Conservation (phyloP, 2,113 vertebrate species). For the Archilochus colubris region DNA sequence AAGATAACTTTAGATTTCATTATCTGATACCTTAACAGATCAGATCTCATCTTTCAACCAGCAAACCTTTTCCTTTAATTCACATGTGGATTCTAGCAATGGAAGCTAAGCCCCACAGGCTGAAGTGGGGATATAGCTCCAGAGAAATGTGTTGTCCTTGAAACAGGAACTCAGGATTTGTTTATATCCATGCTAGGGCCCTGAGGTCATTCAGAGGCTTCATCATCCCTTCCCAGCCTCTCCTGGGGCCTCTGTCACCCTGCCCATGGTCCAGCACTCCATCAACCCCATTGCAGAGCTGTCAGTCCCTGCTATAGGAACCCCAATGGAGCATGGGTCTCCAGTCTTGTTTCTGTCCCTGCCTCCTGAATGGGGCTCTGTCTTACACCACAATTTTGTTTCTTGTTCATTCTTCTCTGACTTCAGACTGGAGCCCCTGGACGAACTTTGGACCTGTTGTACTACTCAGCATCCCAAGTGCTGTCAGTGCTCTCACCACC, state of each 20-base stretch:
- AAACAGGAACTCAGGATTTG: background rate
- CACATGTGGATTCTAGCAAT: background rate
- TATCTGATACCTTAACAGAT: conserved; percentile 15
- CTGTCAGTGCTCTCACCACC: background rate
- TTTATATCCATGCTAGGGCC: background rate
- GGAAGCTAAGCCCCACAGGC: background rate
- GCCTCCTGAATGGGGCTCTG: background rate
- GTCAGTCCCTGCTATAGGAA: background rate
- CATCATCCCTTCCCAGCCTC: background rate
- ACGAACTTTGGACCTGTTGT: background rate
- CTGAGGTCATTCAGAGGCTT: background rate
- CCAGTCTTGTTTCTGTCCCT: background rate
- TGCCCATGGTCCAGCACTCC: too few relatives aligned
- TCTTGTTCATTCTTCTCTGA: background rate
- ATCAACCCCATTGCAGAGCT: background rate
- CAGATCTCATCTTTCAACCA: background rate
- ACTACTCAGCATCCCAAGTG: fast-evolving
- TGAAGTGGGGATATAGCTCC: background rate
- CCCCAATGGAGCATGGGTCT: fast-evolving
- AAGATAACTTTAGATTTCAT: conserved; percentile 10
- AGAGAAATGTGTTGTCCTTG: fast-evolving
- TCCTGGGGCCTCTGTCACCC: background rate
- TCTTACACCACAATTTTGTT: background rate
- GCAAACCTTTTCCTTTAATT: background rate
- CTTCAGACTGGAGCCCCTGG: background rate